phyloP scores from a whole-genome alignment of 2,113 vertebrate genomes.

The Coregonus clupeaformis region DNA sequence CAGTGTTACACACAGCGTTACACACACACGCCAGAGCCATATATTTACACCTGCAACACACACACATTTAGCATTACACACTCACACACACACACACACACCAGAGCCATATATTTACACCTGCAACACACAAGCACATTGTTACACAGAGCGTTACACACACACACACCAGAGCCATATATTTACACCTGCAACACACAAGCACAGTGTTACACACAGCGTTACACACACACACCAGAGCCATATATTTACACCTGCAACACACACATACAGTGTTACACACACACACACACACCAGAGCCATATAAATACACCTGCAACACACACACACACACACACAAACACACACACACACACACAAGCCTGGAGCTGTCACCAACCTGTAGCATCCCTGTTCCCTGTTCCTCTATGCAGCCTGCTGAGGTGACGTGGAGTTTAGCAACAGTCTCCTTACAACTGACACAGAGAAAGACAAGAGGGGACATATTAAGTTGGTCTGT shows the following conservation, averaged over 20 bases:
- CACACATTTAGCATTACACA: background rate
- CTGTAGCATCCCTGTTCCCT: constrained; percentile 67
- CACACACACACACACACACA: background rate
- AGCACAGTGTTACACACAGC: too few relatives aligned
- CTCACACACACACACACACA: background rate
- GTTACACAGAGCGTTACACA: background rate
- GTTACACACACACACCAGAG: background rate
- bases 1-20: background rate
- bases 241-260: too few relatives aligned
- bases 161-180: too few relatives aligned
- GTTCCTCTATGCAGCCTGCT: constrained; percentile 58
- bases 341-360: background rate
- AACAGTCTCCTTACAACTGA: constrained; percentile 48
- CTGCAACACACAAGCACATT: background rate
- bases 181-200: too few relatives aligned
- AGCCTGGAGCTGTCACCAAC: constrained; percentile 35
- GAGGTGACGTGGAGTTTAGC: constrained; percentile 51
- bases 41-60: background rate
- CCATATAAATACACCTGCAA: background rate
- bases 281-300: background rate
- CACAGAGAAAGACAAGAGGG: background rate
- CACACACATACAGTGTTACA: background rate
- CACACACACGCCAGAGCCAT: background rate
- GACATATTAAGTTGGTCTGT: background rate
- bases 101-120: too few relatives aligned